Conservation (phyloP, 2,888 invertebrate genomes). For the Limenitis camilla region DNA sequence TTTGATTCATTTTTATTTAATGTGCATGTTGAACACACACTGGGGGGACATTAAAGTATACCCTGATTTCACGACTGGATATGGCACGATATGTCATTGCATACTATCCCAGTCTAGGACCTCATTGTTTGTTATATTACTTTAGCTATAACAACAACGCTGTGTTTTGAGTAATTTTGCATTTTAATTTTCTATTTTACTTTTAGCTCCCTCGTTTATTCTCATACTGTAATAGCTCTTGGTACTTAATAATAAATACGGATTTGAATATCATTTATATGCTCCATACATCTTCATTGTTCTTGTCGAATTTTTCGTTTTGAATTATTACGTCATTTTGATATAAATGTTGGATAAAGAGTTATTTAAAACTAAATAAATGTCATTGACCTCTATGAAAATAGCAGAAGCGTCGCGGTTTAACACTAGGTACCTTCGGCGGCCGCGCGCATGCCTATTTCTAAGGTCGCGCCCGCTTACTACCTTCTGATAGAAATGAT, state of each 20-base stretch:
- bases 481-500: conserved; percentile 55
- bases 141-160: no score
- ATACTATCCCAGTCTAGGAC: no score
- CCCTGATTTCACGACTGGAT: no score
- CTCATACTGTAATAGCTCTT: no score
- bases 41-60: no score
- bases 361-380: conserved; percentile 44
- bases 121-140: no score
- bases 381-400: conserved; percentile 61
- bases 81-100: no score
- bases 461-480: conserved; percentile 57
- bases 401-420: conserved; percentile 56
- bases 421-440: conserved; percentile 51
- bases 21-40: no score
- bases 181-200: no score
- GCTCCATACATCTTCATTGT: conserved; percentile 9
- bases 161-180: no score
- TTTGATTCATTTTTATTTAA: no score
- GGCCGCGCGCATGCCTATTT: conserved; percentile 67
- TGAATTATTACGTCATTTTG: conserved; percentile 11
- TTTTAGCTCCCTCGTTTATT: no score
- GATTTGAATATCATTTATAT: background rate
- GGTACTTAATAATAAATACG: background rate
- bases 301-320: conserved; percentile 11
- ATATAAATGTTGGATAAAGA: conserved; percentile 33